Conservation (phyloP, 2,113 vertebrate species). For the Anoura caudifer region DNA sequence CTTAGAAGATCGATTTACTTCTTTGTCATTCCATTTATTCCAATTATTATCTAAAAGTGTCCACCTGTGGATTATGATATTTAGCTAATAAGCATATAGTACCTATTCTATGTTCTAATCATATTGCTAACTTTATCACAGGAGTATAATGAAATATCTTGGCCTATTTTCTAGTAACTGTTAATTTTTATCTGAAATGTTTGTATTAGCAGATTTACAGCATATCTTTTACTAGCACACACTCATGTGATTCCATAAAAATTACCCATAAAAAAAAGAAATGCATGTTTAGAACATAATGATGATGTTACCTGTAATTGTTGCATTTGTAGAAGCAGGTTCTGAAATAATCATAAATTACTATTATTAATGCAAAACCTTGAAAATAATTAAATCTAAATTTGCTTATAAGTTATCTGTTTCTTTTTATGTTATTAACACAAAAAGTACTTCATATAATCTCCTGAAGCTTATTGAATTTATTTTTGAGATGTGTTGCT, state of each 20-base stretch:
- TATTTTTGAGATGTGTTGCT: not conserved
- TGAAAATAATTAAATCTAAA: not conserved
- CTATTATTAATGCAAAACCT: conserved; percentile 16
- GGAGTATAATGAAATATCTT: not conserved
- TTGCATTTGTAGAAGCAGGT: not conserved
- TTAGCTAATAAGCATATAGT: not conserved
- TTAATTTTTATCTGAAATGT: not conserved
- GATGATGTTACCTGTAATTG: conserved; percentile 55
- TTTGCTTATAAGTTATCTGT: not conserved
- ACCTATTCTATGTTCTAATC: not conserved
- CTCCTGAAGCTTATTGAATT: not conserved
- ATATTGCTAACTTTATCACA: not conserved
- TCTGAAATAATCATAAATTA: conserved; percentile 59
- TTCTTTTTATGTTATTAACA: not conserved
- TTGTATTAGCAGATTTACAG: not conserved
- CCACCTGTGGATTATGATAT: not conserved
- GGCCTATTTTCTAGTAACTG: not conserved
- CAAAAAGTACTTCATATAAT: not conserved
- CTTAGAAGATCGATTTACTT: not conserved
- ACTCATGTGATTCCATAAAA: not conserved
- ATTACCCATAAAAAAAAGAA: not conserved
- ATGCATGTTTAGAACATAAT: not conserved
- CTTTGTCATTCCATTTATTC: not conserved
- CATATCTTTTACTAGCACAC: not conserved
- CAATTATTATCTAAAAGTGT: not conserved